A percentile compares a stretch with the other conserved stretches of the same genome.
These are phyloP conservation scores for Characodon lateralis DNA, from an alignment of 2,797 vertebrate species.

Conservation along the genomic window DNA sequence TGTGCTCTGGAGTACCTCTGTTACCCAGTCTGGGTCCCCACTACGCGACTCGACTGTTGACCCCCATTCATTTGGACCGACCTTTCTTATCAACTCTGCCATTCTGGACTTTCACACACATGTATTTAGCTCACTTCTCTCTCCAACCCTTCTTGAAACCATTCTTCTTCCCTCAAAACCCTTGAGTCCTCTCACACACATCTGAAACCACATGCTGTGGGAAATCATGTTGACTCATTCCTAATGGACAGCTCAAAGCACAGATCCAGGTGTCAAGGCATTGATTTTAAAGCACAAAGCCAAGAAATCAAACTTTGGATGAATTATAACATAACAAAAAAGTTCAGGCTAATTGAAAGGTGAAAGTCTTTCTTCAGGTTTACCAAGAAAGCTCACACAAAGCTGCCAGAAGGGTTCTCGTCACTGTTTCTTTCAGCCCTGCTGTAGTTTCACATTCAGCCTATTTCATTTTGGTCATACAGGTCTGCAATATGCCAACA, in stretches of 20 bases:
- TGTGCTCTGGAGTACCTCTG: slow-evolving; percentile 44
- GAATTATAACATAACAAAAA: slow-evolving; percentile 70
- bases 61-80: slow-evolving; percentile 78
- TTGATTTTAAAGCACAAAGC: slow-evolving; percentile 44
- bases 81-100: slow-evolving; percentile 77
- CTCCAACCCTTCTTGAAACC: slow-evolving; percentile 13
- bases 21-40: slow-evolving; percentile 54
- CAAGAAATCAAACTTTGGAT: slow-evolving; percentile 73
- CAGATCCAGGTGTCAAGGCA: slow-evolving; percentile 61
- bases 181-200: slow-evolving; percentile 49
- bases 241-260: slow-evolving; percentile 40
- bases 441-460: slow-evolving; percentile 63
- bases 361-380: slow-evolving; percentile 64
- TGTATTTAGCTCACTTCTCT: slow-evolving; percentile 5
- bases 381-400: slow-evolving; percentile 23
- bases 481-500: slow-evolving; percentile 55
- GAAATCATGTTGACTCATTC: slow-evolving; percentile 65
- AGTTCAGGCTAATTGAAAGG: slow-evolving; percentile 64
- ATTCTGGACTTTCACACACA: slow-evolving; percentile 55
- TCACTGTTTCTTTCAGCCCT: slow-evolving; percentile 60
- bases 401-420: slow-evolving; percentile 58
- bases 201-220: slow-evolving; percentile 61
- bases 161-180: slow-evolving; percentile 45
- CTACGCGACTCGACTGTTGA: slow-evolving; percentile 64
- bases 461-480: slow-evolving; percentile 59